These are phyloP conservation scores for Schizothorax lantsangensis DNA, from an alignment of 2,797 vertebrate species.

Conservation along the genomic window DNA sequence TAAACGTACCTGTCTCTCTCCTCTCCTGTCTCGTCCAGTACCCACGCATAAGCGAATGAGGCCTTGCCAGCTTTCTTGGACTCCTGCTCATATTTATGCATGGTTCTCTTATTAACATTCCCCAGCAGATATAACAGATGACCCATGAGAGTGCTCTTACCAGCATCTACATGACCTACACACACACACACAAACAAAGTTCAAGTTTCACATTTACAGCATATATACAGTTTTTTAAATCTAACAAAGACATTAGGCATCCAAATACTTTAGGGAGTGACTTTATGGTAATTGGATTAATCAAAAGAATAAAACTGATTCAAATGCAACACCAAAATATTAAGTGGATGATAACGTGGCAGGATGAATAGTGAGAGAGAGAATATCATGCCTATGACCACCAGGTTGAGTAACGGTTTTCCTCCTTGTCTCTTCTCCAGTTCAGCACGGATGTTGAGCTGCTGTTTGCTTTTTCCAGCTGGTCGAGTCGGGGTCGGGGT, in stretches of 20 bases:
- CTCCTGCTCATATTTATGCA: slow-evolving; percentile 99
- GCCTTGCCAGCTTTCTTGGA: slow-evolving; percentile 98
- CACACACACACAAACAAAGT: not conserved
- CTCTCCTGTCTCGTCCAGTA: slow-evolving; percentile 98
- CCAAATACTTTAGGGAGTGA: not conserved
- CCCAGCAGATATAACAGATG: slow-evolving; percentile 96
- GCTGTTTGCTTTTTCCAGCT: slow-evolving; percentile 84
- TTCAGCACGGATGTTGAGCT: slow-evolving; percentile 90
- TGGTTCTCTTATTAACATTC: slow-evolving; percentile 97
- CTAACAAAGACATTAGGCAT: not conserved
- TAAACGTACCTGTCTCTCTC: slow-evolving; percentile 91
- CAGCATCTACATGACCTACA: slow-evolving; percentile 96
- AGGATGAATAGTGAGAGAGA: not conserved
- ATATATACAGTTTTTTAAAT: not conserved
- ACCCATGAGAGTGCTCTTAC: slow-evolving; percentile 99
- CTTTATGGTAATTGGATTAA: not conserved
- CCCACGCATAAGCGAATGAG: slow-evolving; percentile 97
- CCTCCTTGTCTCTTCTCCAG: slow-evolving; percentile 96
- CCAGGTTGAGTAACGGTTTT: slow-evolving; percentile 93
- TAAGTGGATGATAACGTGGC: not conserved
- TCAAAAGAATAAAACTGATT: not conserved
- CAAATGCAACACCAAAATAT: not conserved
- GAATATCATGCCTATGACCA: slow-evolving; percentile 89
- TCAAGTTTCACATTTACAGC: not conserved
- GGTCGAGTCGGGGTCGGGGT: slow-evolving; percentile 78